A percentile compares a stretch with the other conserved stretches of the same genome.
These are phyloP conservation scores for Nymphalis urticae DNA, from an alignment of 2,888 invertebrate genomes.

Conservation along the genomic window DNA sequence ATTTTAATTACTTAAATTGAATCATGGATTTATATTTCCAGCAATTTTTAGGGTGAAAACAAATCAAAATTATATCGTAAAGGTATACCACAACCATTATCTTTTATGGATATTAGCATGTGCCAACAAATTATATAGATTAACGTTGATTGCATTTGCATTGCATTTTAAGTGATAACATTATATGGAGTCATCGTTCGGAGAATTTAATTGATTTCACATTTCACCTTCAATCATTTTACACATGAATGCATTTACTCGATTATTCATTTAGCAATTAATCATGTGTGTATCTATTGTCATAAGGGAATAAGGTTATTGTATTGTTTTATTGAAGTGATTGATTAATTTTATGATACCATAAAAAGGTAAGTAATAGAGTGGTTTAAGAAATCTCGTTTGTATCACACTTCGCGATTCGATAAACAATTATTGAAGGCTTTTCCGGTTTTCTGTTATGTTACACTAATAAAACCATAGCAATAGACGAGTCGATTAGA, in stretches of 20 bases:
- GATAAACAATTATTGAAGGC: neutral
- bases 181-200: neutral
- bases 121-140: neutral
- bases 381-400: neutral
- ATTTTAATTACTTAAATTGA: neutral
- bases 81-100: neutral
- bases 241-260: conserved; percentile 7
- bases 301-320: conserved; percentile 17
- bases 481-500: no score
- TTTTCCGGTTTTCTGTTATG: neutral
- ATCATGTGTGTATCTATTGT: conserved; percentile 7
- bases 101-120: conserved; percentile 13
- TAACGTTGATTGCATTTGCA: neutral
- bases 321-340: conserved; percentile 8
- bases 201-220: neutral
- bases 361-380: neutral
- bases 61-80: neutral
- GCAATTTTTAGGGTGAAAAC: neutral
- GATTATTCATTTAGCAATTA: conserved; percentile 5
- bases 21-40: neutral
- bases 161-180: neutral
- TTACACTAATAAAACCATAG: neutral
- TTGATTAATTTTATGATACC: neutral
- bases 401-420: neutral
- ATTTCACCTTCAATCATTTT: conserved; percentile 15